Evolutionary conservation across 1,140 invertebrate species (phyloP).

Genomic region (Aphelenchoides fujianensis): DNA sequence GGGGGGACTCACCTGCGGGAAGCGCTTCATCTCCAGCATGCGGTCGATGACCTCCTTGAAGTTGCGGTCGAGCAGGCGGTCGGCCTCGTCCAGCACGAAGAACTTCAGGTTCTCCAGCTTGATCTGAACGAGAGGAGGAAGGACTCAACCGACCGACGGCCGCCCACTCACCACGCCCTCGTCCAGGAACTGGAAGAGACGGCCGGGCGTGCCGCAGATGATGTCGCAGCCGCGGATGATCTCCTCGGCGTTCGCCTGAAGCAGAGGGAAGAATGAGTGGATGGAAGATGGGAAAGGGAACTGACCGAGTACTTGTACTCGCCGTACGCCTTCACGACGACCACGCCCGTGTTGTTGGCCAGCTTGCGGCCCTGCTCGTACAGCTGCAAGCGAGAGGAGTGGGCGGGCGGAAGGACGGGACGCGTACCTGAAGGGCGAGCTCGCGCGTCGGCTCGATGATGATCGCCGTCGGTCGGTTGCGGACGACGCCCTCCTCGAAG

Average conservation of each 20-base stretch:
- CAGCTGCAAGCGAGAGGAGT: constrained; percentile 66
- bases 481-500: constrained; percentile 67
- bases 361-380: constrained; percentile 95
- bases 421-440: constrained; percentile 81
- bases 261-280: too few species aligned
- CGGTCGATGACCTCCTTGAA: neutral
- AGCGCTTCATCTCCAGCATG: neutral
- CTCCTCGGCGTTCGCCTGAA: constrained; percentile 37
- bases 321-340: constrained; percentile 72
- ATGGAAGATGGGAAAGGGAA: too few species aligned
- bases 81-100: constrained; percentile 89
- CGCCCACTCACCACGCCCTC: constrained; percentile 65
- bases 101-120: constrained; percentile 72
- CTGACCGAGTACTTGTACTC: constrained; percentile 40
- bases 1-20: neutral
- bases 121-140: constrained; percentile 59
- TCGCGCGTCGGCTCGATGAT: constrained; percentile 91
- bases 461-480: constrained; percentile 86
- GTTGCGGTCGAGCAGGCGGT: constrained; percentile 72
- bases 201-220: constrained; percentile 86
- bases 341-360: constrained; percentile 44
- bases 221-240: constrained; percentile 73
- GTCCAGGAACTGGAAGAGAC: constrained; percentile 79
- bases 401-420: too few species aligned
- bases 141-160: too few species aligned